These are phyloP conservation scores for Panonychus citri DNA, from an alignment of 1,140 invertebrate genomes.

Conservation along the genomic window DNA sequence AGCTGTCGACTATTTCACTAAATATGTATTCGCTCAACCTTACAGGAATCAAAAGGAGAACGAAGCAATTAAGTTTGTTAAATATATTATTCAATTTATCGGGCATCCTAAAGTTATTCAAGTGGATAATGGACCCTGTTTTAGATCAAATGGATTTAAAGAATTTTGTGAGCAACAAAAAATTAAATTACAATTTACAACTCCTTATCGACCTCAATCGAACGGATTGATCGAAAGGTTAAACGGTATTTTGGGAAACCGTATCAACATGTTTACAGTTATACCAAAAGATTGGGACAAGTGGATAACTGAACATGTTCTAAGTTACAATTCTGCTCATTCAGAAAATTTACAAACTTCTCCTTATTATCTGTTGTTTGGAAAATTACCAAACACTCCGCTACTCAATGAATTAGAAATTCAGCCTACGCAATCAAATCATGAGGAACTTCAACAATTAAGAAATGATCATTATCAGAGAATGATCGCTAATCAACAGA, in stretches of 20 bases:
- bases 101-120: background rate
- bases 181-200: background rate
- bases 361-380: background rate
- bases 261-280: background rate
- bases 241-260: background rate
- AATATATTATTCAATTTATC: background rate
- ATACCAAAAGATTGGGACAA: background rate
- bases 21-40: background rate
- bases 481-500: too few species aligned
- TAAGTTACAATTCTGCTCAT: background rate
- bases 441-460: too few species aligned
- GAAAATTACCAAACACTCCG: too few species aligned
- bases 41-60: background rate
- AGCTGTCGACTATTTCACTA: background rate
- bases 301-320: background rate
- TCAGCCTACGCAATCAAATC: too few species aligned
- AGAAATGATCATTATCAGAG: too few species aligned
- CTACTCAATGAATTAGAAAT: too few species aligned
- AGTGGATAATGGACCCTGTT: background rate
- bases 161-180: background rate
- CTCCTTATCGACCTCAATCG: background rate
- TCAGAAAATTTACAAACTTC: background rate
- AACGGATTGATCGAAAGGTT: background rate
- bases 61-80: background rate
- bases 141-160: background rate